These are phyloP conservation scores for Sebastes aleutianus DNA, from an alignment of 2,797 vertebrate species.

Conservation along the genomic window DNA sequence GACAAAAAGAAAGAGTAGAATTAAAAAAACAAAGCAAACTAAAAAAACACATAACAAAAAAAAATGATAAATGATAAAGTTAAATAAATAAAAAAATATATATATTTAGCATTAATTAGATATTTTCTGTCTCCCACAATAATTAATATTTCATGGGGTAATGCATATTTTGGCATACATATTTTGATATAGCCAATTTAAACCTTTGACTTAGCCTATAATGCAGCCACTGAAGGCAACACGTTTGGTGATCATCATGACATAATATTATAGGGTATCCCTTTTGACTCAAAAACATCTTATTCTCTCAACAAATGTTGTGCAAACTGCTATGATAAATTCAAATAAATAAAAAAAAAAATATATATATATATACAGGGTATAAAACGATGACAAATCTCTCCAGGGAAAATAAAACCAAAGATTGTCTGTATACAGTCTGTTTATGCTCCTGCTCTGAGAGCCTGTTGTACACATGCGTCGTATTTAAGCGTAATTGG, in stretches of 20 bases:
- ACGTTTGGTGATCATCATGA: not conserved
- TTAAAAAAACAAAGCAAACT: too few species aligned
- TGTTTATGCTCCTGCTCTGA: not conserved
- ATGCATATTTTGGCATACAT: not conserved
- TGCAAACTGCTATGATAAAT: not conserved
- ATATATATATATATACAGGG: not conserved
- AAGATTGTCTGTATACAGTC: not conserved
- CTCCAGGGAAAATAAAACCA: not conserved
- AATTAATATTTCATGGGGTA: not conserved
- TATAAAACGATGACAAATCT: not conserved
- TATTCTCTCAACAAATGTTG: not conserved
- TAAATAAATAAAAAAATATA: too few species aligned
- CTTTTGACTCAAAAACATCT: not conserved
- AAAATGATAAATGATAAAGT: too few species aligned
- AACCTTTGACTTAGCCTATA: not conserved
- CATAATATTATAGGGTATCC: too few species aligned
- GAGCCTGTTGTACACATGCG: constrained; percentile 61
- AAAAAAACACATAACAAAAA: too few species aligned
- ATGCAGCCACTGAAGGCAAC: not conserved
- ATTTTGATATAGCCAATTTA: not conserved
- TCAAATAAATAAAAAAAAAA: not conserved
- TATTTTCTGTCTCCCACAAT: too few species aligned
- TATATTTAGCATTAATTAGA: not conserved
- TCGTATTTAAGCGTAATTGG: constrained; percentile 79
- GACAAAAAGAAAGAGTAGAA: too few species aligned